phyloP scores from a whole-genome alignment of 2,797 vertebrate genomes.

The Pogonophryne albipinna region DNA sequence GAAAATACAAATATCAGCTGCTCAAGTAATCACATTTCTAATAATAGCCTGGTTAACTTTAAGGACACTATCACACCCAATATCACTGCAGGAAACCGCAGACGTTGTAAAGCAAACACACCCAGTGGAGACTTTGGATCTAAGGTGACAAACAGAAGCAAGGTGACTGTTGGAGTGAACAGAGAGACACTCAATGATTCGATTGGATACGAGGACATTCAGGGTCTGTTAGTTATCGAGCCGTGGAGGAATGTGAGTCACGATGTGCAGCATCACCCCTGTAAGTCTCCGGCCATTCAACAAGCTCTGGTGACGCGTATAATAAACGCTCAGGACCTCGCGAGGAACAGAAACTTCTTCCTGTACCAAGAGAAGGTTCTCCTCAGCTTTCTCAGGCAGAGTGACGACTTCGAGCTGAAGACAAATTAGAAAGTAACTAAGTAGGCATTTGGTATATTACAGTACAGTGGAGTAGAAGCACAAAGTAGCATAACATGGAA shows the following conservation, averaged over 20 bases:
- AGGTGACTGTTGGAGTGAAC: not conserved
- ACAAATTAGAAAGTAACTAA: not conserved
- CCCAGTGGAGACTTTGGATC: constrained; percentile 10
- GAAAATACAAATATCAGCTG: constrained; percentile 22
- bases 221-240: constrained; percentile 72
- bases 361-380: constrained; percentile 36
- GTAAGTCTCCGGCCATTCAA: constrained; percentile 73
- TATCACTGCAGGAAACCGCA: not conserved
- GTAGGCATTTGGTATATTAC: too few species aligned
- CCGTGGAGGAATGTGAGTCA: constrained; percentile 70
- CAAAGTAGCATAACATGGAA: too few species aligned
- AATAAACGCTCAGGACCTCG: constrained; percentile 66
- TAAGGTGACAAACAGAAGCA: not conserved
- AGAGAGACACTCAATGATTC: not conserved
- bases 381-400: constrained; percentile 61
- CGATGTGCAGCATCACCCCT: constrained; percentile 67
- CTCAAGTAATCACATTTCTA: constrained; percentile 16
- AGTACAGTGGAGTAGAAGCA: too few species aligned
- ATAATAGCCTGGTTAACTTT: not conserved
- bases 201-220: not conserved
- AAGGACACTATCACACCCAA: constrained; percentile 22
- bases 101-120: constrained; percentile 10
- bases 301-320: constrained; percentile 68
- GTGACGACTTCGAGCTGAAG: constrained; percentile 57
- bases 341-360: constrained; percentile 69